Evolutionary conservation across 2,797 vertebrate species (phyloP).

Genomic region (Natrix natrix): DNA sequence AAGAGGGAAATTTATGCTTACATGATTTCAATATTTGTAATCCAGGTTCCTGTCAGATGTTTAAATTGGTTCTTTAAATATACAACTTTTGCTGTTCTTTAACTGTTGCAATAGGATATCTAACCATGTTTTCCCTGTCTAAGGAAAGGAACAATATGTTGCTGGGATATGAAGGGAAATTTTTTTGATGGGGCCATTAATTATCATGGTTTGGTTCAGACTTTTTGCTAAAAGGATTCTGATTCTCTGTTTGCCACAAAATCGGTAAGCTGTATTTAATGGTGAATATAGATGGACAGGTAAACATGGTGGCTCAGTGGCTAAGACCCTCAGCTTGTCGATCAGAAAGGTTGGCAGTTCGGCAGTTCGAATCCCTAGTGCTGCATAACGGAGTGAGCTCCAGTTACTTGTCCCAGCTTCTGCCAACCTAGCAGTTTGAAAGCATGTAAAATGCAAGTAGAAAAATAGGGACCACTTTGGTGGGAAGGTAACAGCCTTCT

Average conservation of each 20-base stretch:
- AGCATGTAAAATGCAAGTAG: no score
- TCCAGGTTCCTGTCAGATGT: background rate
- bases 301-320: no score
- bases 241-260: background rate
- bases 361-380: no score
- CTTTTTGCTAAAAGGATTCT: background rate
- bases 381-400: no score
- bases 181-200: background rate
- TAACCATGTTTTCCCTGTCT: background rate
- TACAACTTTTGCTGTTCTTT: background rate
- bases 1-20: background rate
- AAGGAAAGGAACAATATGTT: background rate
- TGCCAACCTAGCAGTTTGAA: no score
- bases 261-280: background rate
- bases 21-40: background rate
- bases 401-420: no score
- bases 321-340: no score
- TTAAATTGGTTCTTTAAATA: background rate
- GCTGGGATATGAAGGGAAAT: background rate
- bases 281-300: background rate
- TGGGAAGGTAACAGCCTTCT: no score
- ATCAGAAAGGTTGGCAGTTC: no score
- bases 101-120: background rate
- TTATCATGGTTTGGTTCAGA: background rate
- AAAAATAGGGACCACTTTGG: no score